These are phyloP conservation scores for Ametastegia equiseti DNA, from an alignment of 2,888 invertebrate species.

Conservation along the genomic window DNA sequence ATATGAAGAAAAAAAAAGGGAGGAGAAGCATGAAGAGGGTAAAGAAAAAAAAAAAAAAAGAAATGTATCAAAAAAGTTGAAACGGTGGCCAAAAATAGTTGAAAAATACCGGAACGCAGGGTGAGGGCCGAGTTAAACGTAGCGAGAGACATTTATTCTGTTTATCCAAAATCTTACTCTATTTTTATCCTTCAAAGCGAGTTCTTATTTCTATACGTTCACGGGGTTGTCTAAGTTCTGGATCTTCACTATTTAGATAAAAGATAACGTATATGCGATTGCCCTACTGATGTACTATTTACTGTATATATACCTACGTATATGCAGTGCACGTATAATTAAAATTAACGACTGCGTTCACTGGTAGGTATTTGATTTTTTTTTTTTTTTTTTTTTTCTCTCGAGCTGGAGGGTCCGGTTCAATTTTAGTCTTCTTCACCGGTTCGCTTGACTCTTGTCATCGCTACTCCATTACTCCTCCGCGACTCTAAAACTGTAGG, in stretches of 20 bases:
- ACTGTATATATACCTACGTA: too few species aligned
- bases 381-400: not conserved
- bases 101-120: constrained; percentile 34
- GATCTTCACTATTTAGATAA: constrained; percentile 38
- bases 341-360: constrained; percentile 39
- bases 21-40: not conserved
- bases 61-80: not conserved
- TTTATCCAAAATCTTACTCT: constrained; percentile 50
- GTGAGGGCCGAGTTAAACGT: constrained; percentile 43
- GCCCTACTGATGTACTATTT: too few species aligned
- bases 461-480: not conserved
- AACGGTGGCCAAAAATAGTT: constrained; percentile 19
- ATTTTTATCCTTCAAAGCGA: constrained; percentile 47
- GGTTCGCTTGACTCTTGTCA: constrained; percentile 10
- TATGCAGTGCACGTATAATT: too few species aligned
- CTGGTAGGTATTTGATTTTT: constrained; percentile 13
- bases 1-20: not conserved
- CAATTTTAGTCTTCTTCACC: constrained; percentile 10
- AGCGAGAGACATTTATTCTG: constrained; percentile 49
- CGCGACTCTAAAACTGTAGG: not conserved
- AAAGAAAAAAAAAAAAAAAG: not conserved
- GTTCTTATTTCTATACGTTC: not conserved
- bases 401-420: constrained; percentile 38
- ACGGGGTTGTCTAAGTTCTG: constrained; percentile 14
- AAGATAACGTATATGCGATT: constrained; percentile 33